Evolutionary conservation across 2,113 vertebrate genomes (phyloP).

Genomic region (Melospiza georgiana): DNA sequence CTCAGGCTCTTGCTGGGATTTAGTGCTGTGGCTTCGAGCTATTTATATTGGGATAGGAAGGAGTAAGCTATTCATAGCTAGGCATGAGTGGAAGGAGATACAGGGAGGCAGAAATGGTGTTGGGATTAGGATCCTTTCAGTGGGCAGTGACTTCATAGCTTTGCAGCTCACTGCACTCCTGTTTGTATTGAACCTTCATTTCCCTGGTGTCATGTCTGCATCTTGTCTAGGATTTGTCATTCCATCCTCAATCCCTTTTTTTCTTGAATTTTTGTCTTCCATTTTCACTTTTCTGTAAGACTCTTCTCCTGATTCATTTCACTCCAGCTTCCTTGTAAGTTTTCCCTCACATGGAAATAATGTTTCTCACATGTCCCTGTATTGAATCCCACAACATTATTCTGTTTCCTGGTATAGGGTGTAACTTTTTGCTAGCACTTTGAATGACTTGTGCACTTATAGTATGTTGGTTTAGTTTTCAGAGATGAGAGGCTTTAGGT

Average conservation of each 20-base stretch:
- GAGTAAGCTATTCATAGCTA: conserved; percentile 58
- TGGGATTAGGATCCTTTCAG: conserved; percentile 8
- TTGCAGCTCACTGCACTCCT: neutral
- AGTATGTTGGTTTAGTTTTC: neutral
- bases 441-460: neutral
- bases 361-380: neutral
- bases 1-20: conserved; percentile 40
- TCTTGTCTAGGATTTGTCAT: neutral
- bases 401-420: neutral
- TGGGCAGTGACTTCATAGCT: neutral
- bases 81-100: neutral
- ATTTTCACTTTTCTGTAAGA: neutral
- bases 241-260: neutral
- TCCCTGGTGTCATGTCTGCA: neutral
- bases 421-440: neutral
- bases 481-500: neutral
- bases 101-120: neutral
- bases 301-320: neutral
- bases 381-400: neutral
- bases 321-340: neutral
- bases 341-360: neutral
- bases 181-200: neutral
- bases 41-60: conserved; percentile 62
- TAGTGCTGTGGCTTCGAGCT: conserved; percentile 59
- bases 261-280: neutral